Base-by-base conservation (phyloP, 2,113 vertebrate species). In the Catharus fuscescens region DNA sequence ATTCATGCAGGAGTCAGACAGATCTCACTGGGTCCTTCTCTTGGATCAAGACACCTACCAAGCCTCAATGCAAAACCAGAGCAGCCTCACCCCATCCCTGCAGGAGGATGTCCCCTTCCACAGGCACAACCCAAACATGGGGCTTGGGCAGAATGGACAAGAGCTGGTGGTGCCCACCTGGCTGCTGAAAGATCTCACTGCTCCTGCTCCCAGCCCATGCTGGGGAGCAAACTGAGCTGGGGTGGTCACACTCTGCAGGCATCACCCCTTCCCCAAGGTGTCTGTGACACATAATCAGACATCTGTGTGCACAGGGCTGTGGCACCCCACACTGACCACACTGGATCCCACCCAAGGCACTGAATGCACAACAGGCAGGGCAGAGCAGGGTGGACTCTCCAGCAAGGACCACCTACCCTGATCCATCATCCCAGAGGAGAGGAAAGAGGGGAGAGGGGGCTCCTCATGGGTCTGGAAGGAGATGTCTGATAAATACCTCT, bases 121-220 rank as follows among this genome's bases (percentile, higher is more conserved):
- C 5, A 32, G 38, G 29, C 47, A 38, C 28, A 38, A 8, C 52
- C 47, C 48, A 57, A 38, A 85, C 18, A 14, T 0, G 1, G 54
- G 16, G 24, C 59, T 77, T 56, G 28, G 40, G 57, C 2, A 34
- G 38, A 65, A 73, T 8, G 47, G 21, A 34, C 23, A 79, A 24
- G 64, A 72, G 34, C 21, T 19, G 36, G 23, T 42, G 72, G 34
- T 56, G n/a, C 23, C 34, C 77, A 47, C 24, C 26, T 19, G 25
- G 26, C 50, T 81, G 54, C 40, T 65, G 56, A 24, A 15, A 59
- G 29, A 54, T 8, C 3, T 4, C 42, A 62, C 10, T 32, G 31
- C 42, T 62, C n/a, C 74, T 48, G 29, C 47, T 57, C 34, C 32
- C 3, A 4, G 57, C 10, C 36, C 3, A 0, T 3, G 14, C 1